phyloP scores from a whole-genome alignment of 1,140 invertebrate species.

The Drosophila aff. region DNA sequence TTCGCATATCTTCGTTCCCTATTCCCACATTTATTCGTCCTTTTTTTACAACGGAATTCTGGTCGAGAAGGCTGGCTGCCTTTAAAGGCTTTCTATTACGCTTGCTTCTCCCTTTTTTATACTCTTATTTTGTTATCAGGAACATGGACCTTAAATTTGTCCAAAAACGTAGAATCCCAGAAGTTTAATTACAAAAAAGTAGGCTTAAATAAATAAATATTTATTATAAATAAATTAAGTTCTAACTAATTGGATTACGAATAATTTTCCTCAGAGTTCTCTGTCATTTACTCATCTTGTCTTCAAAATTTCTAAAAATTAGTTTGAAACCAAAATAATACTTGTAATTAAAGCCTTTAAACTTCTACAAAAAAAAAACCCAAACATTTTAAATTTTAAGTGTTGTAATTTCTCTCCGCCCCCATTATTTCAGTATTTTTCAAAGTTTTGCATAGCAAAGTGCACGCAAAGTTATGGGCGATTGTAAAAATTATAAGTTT shows the following conservation, averaged over 20 bases:
- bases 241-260: no score
- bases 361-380: no score
- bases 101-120: constrained; percentile 6
- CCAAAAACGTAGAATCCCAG: no score
- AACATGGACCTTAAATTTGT: neutral
- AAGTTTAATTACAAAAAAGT: neutral
- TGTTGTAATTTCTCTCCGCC: neutral
- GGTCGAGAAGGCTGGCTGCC: neutral
- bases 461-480: constrained; percentile 35
- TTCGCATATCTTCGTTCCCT: constrained; percentile 38
- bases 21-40: constrained; percentile 5
- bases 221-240: no score
- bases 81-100: constrained; percentile 20
- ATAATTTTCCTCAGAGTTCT: no score
- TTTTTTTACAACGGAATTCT: constrained; percentile 5
- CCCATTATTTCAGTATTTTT: constrained; percentile 4
- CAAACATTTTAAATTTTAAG: neutral
- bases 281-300: no score
- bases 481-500: constrained; percentile 47
- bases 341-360: no score
- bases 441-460: constrained; percentile 22
- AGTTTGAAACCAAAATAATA: no score
- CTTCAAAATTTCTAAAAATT: no score
- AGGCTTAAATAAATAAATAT: neutral
- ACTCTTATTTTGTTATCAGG: neutral